Percentiles rank a stretch among this genome's conserved stretches.
Evolutionary conservation across 2,113 vertebrate genomes (phyloP).

Genomic region (Condylura cristata): DNA sequence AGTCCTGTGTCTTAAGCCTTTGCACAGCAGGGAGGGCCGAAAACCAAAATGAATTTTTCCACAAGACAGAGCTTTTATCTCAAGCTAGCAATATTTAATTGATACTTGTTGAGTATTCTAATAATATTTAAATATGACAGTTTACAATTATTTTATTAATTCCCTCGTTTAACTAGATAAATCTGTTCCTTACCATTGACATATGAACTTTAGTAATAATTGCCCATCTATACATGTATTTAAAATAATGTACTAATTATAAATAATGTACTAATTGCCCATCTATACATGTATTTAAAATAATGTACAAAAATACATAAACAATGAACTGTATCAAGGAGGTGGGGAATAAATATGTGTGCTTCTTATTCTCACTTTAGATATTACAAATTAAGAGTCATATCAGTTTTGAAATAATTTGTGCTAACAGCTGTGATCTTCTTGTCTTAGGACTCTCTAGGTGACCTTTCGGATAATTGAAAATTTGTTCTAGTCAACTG

Average conservation of each 20-base stretch:
- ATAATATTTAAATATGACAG: not conserved
- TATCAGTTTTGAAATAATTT: constrained; percentile 15
- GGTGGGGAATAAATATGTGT: not conserved
- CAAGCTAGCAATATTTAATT: not conserved
- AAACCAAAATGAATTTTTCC: not conserved
- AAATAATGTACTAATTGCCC: not conserved
- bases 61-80: not conserved
- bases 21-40: too few species aligned
- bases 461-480: not conserved
- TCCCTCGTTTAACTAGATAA: not conserved
- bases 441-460: not conserved
- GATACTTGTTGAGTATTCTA: not conserved
- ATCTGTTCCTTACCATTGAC: not conserved
- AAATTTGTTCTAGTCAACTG: not conserved
- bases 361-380: not conserved
- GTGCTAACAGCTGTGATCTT: not conserved
- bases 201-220: not conserved
- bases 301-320: not conserved
- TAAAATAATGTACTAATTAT: not conserved
- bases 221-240: not conserved
- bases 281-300: not conserved
- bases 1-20: too few species aligned
- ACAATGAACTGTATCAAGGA: not conserved
- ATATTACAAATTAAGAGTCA: not conserved
- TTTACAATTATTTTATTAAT: not conserved